phyloP scores from a whole-genome alignment of 2,113 vertebrate species.

The Muntiacus reevesi region DNA sequence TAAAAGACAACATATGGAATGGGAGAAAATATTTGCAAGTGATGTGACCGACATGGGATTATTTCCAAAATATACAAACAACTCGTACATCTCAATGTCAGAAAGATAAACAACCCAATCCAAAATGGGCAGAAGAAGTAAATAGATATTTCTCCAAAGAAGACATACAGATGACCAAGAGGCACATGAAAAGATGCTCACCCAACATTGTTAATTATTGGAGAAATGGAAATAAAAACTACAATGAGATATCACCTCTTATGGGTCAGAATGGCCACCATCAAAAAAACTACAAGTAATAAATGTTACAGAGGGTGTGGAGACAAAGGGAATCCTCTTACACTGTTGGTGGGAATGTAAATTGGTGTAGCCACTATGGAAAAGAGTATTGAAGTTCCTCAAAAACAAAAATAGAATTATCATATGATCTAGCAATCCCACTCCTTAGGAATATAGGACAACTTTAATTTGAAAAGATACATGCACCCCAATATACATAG shows the following conservation, averaged over 20 bases:
- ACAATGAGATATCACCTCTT: not conserved
- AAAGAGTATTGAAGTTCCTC: not conserved
- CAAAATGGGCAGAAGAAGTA: not conserved
- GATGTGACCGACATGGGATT: not conserved
- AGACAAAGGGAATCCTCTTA: not conserved
- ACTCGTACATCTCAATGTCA: not conserved
- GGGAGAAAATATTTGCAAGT: not conserved
- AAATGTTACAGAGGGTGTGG: not conserved
- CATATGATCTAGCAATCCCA: not conserved
- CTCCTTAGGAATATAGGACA: not conserved
- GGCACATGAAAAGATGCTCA: not conserved
- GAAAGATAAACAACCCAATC: not conserved
- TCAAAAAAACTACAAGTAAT: not conserved
- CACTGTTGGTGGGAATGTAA: not conserved
- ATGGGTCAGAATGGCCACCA: not conserved
- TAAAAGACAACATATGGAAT: not conserved
- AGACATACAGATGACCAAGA: not conserved
- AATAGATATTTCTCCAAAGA: not conserved
- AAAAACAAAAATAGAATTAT: not conserved
- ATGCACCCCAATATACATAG: not conserved
- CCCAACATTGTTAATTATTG: not conserved
- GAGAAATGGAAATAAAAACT: not conserved
- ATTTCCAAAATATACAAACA: not conserved
- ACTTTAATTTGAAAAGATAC: not conserved
- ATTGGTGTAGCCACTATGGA: not conserved